These are phyloP conservation scores for Hippopotamus amphibius DNA, from an alignment of 2,113 vertebrate species.

Conservation along the genomic window DNA sequence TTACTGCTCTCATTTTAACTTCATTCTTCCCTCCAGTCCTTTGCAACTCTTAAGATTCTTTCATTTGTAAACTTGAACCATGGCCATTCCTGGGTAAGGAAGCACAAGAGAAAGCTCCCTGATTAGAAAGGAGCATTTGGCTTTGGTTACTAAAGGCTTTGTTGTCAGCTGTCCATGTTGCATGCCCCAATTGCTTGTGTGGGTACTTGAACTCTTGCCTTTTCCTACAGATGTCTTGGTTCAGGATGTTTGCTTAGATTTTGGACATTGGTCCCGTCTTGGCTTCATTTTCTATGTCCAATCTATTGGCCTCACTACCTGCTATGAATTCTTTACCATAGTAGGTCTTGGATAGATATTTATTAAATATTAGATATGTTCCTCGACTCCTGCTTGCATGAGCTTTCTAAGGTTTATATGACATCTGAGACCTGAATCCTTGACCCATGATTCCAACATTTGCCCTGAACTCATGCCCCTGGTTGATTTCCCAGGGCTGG, in stretches of 20 bases:
- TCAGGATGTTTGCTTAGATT: constrained; percentile 41
- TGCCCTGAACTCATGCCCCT: background rate
- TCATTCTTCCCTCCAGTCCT: background rate
- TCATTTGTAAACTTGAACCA: constrained; percentile 29
- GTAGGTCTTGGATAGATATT: background rate
- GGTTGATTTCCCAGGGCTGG: background rate
- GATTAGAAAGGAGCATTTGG: constrained; percentile 1
- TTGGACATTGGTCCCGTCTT: constrained; percentile 27
- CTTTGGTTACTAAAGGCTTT: background rate
- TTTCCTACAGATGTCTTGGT: background rate
- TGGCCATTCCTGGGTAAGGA: background rate
- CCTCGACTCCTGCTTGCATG: background rate
- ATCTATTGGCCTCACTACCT: background rate
- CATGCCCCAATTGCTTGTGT: background rate
- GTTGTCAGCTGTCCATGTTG: background rate
- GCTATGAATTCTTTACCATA: background rate
- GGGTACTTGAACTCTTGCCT: background rate
- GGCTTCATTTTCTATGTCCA: constrained; percentile 30
- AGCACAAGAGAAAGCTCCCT: background rate
- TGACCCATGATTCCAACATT: background rate
- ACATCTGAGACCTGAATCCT: background rate
- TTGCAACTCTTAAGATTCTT: constrained; percentile 27
- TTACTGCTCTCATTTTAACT: constrained; percentile 30
- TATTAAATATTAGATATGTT: constrained; percentile 16
- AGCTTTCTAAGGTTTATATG: background rate